phyloP scores from a whole-genome alignment of 2,797 vertebrate species.

The Anas capensis region DNA sequence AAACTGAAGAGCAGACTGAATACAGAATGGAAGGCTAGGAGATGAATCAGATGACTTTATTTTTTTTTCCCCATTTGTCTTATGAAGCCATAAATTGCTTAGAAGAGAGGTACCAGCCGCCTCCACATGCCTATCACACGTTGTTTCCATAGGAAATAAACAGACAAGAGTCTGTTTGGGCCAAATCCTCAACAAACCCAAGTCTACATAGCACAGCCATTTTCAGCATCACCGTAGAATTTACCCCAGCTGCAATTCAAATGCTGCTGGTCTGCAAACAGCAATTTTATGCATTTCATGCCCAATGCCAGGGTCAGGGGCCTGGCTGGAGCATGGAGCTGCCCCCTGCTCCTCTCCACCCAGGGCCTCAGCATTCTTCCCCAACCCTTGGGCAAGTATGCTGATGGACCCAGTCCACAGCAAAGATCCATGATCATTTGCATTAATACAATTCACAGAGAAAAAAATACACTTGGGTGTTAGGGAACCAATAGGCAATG shows the following conservation, averaged over 20 bases:
- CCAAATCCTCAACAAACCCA: neutral
- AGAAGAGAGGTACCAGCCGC: neutral
- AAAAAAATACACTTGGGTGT: rapidly evolving
- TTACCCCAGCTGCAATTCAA: neutral
- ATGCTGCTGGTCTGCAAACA: neutral
- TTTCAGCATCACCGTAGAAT: neutral
- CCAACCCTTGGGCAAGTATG: neutral
- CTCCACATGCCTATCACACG: rapidly evolving
- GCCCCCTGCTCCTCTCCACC: neutral
- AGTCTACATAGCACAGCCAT: neutral
- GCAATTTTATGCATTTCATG: neutral
- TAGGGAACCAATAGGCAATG: neutral
- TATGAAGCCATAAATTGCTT: slow-evolving; percentile 1
- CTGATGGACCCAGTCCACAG: neutral
- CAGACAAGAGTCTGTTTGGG: neutral
- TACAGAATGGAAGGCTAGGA: neutral
- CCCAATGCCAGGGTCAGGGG: rapidly evolving
- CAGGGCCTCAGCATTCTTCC: rapidly evolving
- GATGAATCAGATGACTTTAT: neutral
- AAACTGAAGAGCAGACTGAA: neutral
- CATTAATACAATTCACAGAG: neutral
- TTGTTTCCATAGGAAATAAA: neutral
- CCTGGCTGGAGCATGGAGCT: rapidly evolving
- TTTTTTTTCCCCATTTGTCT: neutral
- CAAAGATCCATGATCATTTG: neutral